Conservation (phyloP, 2,113 vertebrate species). For the Alces alces region DNA sequence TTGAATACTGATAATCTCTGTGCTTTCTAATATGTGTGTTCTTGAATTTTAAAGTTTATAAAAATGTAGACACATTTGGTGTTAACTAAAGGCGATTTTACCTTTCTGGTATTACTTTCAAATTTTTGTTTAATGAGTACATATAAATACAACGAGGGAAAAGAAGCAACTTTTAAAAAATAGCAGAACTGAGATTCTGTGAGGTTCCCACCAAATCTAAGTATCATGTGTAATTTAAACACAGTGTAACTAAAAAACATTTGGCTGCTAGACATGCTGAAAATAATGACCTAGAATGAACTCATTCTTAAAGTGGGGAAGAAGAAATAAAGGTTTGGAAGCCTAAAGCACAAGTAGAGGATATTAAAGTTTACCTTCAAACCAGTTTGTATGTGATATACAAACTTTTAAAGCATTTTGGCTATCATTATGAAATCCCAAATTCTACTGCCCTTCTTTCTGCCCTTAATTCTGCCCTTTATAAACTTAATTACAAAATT, state of each 20-base stretch:
- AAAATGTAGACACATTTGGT: not conserved
- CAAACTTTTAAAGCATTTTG: not conserved
- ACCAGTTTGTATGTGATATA: not conserved
- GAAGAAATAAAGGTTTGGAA: not conserved
- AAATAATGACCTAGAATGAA: constrained; percentile 39
- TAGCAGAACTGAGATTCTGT: constrained; percentile 29
- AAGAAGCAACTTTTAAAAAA: not conserved
- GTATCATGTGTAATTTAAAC: constrained; percentile 42
- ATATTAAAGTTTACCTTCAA: not conserved
- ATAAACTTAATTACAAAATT: not conserved
- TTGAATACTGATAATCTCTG: not conserved
- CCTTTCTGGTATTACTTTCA: constrained; percentile 1
- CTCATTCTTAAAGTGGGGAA: not conserved
- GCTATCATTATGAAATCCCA: not conserved
- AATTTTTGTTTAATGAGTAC: not conserved
- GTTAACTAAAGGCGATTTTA: not conserved
- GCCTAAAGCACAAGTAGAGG: not conserved
- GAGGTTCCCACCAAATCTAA: constrained; percentile 41
- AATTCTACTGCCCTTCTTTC: not conserved
- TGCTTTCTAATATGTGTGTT: not conserved
- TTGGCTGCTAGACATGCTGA: constrained; percentile 34
- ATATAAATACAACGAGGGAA: not conserved
- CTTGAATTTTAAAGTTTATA: not conserved
- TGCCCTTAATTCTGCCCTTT: not conserved
- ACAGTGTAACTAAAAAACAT: constrained; percentile 29